Evolutionary conservation across 2,113 vertebrate genomes (phyloP).

Genomic region (Paratilapia polleni): DNA sequence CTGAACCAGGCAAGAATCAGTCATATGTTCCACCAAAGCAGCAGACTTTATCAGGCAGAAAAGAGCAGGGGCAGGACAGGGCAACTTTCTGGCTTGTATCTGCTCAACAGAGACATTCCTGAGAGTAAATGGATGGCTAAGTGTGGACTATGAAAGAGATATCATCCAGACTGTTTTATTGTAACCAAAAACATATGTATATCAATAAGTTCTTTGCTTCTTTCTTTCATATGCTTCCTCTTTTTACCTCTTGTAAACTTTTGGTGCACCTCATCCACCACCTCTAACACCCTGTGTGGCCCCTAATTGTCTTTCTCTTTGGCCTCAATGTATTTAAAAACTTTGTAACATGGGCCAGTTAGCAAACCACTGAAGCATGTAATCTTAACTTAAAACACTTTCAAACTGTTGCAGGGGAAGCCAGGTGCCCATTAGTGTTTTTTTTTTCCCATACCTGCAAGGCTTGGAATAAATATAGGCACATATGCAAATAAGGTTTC

Average conservation of each 20-base stretch:
- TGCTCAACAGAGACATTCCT: slow-evolving; percentile 66
- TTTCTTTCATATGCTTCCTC: background rate
- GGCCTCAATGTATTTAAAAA: slow-evolving; percentile 21
- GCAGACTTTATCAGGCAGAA: slow-evolving; percentile 72
- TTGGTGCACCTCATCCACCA: background rate
- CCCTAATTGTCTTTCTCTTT: slow-evolving; percentile 18
- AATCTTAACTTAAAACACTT: slow-evolving; percentile 55
- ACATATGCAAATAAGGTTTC: slow-evolving; percentile 27
- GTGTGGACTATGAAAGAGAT: slow-evolving; percentile 23
- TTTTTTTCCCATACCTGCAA: slow-evolving; percentile 53
- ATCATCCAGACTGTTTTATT: slow-evolving; percentile 17
- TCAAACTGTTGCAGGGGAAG: slow-evolving; percentile 55
- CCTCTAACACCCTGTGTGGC: background rate
- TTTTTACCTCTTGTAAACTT: background rate
- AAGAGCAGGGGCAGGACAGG: slow-evolving; percentile 57
- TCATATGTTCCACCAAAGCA: slow-evolving; percentile 70
- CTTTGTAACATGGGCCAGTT: slow-evolving; percentile 48
- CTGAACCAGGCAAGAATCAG: slow-evolving; percentile 62
- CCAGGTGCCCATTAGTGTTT: slow-evolving; percentile 27
- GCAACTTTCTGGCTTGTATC: slow-evolving; percentile 61
- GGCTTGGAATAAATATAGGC: slow-evolving; percentile 31
- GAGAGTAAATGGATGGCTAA: slow-evolving; percentile 49
- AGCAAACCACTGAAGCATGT: slow-evolving; percentile 44
- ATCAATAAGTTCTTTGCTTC: background rate
- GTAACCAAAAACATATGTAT: slow-evolving; percentile 1